Conservation (phyloP, 2,113 vertebrate species). For the Hypocryptadius cinnamomeus region DNA sequence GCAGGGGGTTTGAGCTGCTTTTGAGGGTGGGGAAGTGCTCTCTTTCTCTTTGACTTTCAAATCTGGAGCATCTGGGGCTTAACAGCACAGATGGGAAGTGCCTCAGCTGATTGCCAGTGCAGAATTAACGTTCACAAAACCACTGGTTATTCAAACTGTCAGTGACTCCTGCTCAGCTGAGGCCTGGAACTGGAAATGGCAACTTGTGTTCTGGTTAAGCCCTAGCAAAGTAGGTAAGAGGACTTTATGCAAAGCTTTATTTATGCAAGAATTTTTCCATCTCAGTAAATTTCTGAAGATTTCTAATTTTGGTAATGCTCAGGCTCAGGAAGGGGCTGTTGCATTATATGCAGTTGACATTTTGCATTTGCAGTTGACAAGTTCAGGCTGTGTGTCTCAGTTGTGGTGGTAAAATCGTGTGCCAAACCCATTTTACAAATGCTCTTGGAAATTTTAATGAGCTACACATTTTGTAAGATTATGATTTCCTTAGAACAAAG, state of each 20-base stretch:
- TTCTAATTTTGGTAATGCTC: not conserved
- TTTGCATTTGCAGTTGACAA: not conserved
- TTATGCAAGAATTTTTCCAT: not conserved
- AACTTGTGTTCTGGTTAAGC: not conserved
- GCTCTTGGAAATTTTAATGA: not conserved
- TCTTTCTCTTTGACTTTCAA: not conserved
- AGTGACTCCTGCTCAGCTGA: not conserved
- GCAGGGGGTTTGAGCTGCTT: not conserved
- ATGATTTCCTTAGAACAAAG: not conserved
- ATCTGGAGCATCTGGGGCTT: not conserved
- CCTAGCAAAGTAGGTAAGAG: not conserved
- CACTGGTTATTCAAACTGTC: not conserved
- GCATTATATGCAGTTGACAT: not conserved
- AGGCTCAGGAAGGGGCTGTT: not conserved
- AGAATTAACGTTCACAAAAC: not conserved
- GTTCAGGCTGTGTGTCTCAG: not conserved
- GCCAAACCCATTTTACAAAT: not conserved
- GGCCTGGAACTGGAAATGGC: not conserved
- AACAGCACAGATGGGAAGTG: not conserved
- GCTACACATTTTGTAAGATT: not conserved
- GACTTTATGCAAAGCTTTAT: not conserved
- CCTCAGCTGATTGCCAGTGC: not conserved
- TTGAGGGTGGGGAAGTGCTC: not conserved
- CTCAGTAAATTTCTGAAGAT: not conserved
- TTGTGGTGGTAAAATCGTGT: not conserved